A percentile compares a stretch with the other conserved stretches of the same genome.
phyloP scores from a whole-genome alignment of 1,140 invertebrate genomes.

The Drosophila pandora region DNA sequence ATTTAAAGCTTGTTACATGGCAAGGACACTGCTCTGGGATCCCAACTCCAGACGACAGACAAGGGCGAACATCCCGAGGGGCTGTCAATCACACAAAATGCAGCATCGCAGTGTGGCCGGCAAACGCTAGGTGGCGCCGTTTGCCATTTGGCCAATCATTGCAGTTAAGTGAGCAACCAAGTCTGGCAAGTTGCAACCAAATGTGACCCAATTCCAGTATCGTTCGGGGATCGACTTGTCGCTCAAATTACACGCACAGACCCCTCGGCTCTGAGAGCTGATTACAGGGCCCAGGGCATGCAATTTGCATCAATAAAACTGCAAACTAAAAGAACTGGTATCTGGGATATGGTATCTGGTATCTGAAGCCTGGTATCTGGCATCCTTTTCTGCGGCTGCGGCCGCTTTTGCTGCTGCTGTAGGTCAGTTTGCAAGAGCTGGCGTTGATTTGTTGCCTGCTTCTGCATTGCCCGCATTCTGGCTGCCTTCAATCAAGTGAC shows the following conservation, averaged over 20 bases:
- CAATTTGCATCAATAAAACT: conserved; percentile 81
- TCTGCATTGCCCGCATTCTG: conserved; percentile 75
- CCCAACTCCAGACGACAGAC: conserved; percentile 4
- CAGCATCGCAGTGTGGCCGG: conserved; percentile 5
- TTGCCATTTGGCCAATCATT: conserved; percentile 62
- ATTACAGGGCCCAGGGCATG: conserved; percentile 72
- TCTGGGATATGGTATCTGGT: conserved; percentile 30
- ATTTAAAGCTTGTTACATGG: conserved; percentile 70
- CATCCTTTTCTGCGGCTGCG: not conserved
- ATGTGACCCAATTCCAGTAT: conserved; percentile 71
- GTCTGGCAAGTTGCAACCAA: conserved; percentile 20
- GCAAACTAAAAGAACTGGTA: conserved; percentile 35
- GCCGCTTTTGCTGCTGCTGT: conserved; percentile 52
- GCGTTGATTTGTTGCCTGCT: conserved; percentile 79
- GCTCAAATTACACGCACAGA: conserved; percentile 78
- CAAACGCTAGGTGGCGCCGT: conserved; percentile 58
- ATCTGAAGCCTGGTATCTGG: conserved; percentile 14
- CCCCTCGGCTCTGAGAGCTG: conserved; percentile 51
- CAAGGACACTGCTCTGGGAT: conserved; percentile 58
- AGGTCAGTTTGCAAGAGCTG: conserved; percentile 69
- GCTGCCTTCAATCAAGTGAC: conserved; percentile 73
- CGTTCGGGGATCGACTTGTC: conserved; percentile 64
- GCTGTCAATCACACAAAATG: conserved; percentile 54
- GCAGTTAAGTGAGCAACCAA: conserved; percentile 59
- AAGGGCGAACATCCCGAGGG: conserved; percentile 54